A percentile compares a stretch with the other conserved stretches of the same genome.
phyloP scores from a whole-genome alignment of 2,888 invertebrate genomes.

The Sarcophaga rosellei region DNA sequence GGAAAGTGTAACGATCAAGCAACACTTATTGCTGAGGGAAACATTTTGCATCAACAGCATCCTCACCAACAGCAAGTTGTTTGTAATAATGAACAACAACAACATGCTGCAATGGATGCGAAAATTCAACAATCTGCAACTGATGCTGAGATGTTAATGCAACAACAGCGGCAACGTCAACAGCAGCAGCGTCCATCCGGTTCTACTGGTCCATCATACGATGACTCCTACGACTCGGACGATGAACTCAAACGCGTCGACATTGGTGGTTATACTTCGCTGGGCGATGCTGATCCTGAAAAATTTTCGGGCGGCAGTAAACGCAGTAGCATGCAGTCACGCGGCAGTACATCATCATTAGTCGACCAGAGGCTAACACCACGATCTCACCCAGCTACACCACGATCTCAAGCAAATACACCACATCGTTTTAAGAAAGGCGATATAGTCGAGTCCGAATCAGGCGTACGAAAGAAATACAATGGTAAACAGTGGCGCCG shows the following conservation, averaged over 20 bases:
- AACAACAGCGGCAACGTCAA: conserved; percentile 58
- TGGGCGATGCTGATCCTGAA: conserved; percentile 89
- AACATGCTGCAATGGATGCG: conserved; percentile 31
- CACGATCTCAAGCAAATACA: conserved; percentile 95
- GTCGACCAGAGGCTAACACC: conserved; percentile 92
- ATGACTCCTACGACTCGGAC: conserved; percentile 91
- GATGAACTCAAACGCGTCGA: conserved; percentile 94
- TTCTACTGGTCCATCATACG: conserved; percentile 83
- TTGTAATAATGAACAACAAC: conserved; percentile 35
- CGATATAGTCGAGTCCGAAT: conserved; percentile 86
- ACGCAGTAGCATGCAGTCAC: conserved; percentile 94
- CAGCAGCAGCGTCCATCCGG: conserved; percentile 69
- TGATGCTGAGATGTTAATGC: conserved; percentile 53
- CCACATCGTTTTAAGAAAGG: conserved; percentile 99
- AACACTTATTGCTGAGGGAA: conserved; percentile 75
- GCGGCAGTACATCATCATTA: conserved; percentile 94
- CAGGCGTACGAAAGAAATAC: conserved; percentile 98
- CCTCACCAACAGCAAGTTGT: conserved; percentile 54
- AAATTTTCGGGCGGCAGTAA: conserved; percentile 91
- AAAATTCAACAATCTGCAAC: conserved; percentile 48
- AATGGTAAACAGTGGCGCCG: conserved; percentile 99
- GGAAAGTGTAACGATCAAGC: conserved; percentile 16
- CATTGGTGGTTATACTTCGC: conserved; percentile 81
- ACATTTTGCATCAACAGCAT: conserved; percentile 76
- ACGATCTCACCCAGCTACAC: conserved; percentile 95